A percentile compares a stretch with the other conserved stretches of the same genome.
These are phyloP conservation scores for Poecilia picta DNA, from an alignment of 2,797 vertebrate species.

Conservation along the genomic window DNA sequence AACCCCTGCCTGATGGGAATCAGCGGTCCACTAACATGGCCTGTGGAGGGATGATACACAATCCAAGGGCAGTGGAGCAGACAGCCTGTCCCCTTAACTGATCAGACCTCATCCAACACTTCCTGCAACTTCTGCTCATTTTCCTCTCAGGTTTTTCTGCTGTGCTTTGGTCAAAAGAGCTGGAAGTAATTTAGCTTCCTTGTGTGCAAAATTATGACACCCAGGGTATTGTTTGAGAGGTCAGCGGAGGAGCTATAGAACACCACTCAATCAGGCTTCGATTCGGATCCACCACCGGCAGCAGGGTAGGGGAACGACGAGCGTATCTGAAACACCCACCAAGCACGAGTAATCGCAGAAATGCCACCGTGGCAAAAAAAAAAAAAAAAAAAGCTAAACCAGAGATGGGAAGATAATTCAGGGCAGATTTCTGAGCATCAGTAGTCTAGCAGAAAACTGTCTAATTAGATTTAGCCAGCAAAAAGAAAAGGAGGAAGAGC, in stretches of 20 bases:
- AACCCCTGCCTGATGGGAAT: conserved; percentile 75
- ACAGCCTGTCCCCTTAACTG: conserved; percentile 50
- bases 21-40: conserved; percentile 62
- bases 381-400: conserved; percentile 65
- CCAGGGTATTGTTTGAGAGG: conserved; percentile 58
- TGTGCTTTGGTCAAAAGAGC: conserved; percentile 15
- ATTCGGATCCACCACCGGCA: conserved; percentile 67
- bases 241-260: conserved; percentile 73
- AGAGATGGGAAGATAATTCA: conserved; percentile 77
- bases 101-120: conserved; percentile 48
- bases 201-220: conserved; percentile 26
- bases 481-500: conserved; percentile 39
- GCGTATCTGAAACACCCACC: conserved; percentile 69
- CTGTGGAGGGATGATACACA: conserved; percentile 61
- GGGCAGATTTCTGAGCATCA: conserved; percentile 69
- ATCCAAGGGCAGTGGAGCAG: conserved; percentile 63
- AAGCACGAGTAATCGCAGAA: conserved; percentile 71
- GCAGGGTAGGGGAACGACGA: conserved; percentile 39
- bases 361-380: conserved; percentile 70
- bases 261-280: conserved; percentile 83
- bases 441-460: conserved; percentile 58
- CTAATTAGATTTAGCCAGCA: conserved; percentile 68
- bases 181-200: background rate
- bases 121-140: conserved; percentile 28
- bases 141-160: conserved; percentile 31